Evolutionary conservation across 2,888 invertebrate species (phyloP), one percentile per base, ranked within the genome.

Genomic region (Hypomecis punctinalis): DNA sequence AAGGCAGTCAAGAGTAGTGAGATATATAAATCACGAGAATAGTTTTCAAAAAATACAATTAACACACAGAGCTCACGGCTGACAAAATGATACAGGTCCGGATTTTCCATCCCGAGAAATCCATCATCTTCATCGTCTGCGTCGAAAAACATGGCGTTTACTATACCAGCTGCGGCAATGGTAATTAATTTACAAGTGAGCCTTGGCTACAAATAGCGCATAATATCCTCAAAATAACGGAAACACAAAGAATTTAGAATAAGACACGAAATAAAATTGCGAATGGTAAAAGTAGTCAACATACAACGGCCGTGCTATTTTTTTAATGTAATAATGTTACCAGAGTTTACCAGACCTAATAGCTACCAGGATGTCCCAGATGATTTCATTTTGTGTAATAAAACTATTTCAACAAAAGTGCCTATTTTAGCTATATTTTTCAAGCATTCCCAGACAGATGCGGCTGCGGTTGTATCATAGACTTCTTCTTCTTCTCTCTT

Each of bases 221-320:
- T 86, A 73, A 72, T 83, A 80, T 70, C 72, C 71, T 65, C 67
- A 77, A 74, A 71, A 70, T 69, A 72, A 70, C 71, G 71, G 76
- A 77, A 78, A 84, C 89, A 76, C 79, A 78, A 78, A 11, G 51
- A 90, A 86, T 90, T 90, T 90, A 40, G 80, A 82, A 76, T 78
- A 86, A 84, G 79, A 84, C 75, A 82, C 80, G 80, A 86, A 71
- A 85, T 85, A 85, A 85, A 88, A 85, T 80, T 80, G 78, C 75
- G 83, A 83, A 75, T 84, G 78, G 80, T 79, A 83, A 84, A 82
- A 80, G 82, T 82, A 86, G 83, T 84, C 89, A 88, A 88, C 89
- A 89, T 88, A 83, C 85, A 88, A 89, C 86, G 83, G 86, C 82
- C 82, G 82, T 78, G 76, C 74, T 80, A 74, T 80, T 83, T 85